phyloP scores from a whole-genome alignment of 2,888 invertebrate genomes.

The Helicoverpa assulta region DNA sequence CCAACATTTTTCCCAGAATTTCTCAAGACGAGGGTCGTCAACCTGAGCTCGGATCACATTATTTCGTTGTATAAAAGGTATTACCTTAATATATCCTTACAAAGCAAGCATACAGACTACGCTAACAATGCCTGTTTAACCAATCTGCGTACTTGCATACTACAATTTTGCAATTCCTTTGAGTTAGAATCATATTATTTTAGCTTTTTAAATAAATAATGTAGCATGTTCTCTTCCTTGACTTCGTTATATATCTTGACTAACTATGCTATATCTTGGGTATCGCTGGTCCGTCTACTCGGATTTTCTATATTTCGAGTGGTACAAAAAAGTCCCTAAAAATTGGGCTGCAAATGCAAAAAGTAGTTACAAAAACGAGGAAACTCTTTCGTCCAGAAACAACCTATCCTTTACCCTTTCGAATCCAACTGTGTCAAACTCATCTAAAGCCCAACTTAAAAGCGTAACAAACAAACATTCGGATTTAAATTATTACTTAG shows the following conservation, averaged over 20 bases:
- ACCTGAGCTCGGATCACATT: neutral
- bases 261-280: too few species aligned
- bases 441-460: too few species aligned
- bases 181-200: neutral
- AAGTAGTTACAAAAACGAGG: too few species aligned
- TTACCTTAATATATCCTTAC: neutral
- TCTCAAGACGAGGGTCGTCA: neutral
- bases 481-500: too few species aligned
- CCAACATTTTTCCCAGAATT: neutral
- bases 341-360: too few species aligned
- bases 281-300: too few species aligned
- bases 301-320: too few species aligned
- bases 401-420: too few species aligned
- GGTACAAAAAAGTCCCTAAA: too few species aligned
- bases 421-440: too few species aligned
- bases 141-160: neutral
- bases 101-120: neutral
- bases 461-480: too few species aligned
- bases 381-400: too few species aligned
- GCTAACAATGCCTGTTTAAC: constrained; percentile 1
- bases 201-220: neutral
- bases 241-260: neutral
- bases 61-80: neutral
- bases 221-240: neutral
- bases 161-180: neutral